These are phyloP conservation scores for Ptilodon capucinus DNA, from an alignment of 2,888 invertebrate genomes.

Conservation along the genomic window DNA sequence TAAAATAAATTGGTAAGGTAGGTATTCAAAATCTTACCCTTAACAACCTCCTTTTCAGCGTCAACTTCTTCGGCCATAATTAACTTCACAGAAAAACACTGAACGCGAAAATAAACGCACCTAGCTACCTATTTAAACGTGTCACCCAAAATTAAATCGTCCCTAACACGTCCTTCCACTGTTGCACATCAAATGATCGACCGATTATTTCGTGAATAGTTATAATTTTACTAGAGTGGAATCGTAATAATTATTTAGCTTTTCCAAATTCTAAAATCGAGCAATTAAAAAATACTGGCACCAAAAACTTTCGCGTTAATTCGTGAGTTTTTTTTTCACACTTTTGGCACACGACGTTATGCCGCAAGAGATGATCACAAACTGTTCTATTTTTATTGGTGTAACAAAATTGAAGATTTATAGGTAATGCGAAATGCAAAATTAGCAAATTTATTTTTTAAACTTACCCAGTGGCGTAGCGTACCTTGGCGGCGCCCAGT, in stretches of 20 bases:
- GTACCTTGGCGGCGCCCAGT: no score
- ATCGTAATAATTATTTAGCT: no score
- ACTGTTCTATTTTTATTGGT: conserved; percentile 72
- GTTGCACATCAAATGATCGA: no score
- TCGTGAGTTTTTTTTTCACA: conserved; percentile 35
- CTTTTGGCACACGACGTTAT: conserved; percentile 52
- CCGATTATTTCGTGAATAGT: no score
- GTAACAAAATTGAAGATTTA: conserved; percentile 48
- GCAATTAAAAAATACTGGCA: conserved; percentile 18
- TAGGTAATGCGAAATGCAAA: conserved; percentile 39
- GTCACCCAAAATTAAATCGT: conserved; percentile 35
- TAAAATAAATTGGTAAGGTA: neutral
- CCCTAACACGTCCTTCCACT: no score
- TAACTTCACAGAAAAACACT: conserved; percentile 16
- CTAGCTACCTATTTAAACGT: conserved; percentile 21
- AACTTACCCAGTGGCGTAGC: no score
- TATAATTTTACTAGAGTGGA: neutral
- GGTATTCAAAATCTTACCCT: conserved; percentile 27
- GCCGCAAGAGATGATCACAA: conserved; percentile 52
- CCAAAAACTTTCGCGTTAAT: conserved; percentile 48
- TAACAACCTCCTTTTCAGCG: conserved; percentile 27
- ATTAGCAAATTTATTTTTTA: conserved; percentile 30
- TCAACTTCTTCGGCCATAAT: conserved; percentile 47
- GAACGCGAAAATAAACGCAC: conserved; percentile 26
- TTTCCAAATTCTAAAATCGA: no score